Evolutionary conservation across 2,113 vertebrate genomes (phyloP), one percentile per base, ranked within the genome.

Genomic region (Prinia subflava): DNA sequence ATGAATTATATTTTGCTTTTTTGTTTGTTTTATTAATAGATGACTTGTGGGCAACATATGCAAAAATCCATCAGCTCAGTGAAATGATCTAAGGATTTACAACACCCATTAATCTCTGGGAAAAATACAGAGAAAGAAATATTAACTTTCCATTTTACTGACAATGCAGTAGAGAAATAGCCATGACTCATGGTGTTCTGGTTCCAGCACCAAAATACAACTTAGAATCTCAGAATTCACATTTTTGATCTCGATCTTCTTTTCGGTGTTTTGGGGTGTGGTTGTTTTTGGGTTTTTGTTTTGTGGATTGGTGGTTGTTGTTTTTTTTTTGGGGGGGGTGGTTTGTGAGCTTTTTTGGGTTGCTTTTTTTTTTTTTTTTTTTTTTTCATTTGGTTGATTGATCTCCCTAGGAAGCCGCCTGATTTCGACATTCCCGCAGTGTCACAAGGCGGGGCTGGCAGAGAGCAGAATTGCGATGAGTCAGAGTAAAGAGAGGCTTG

Each of bases 51-150:
- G 42, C 19, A 89, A 67, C 56, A 22, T 78, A 63, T 31, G 47
- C 42, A 87, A 84, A 84, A 74, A 67, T 70, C 27, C 33, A 47
- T 70, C 31, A 81, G 22, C 63, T 78, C 39, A 50, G 64, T 50
- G 24, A 83, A 92, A 90, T 88, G 27, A 52, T 56, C 44, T 60
- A 11, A 94, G 56, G 53, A 76, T 90, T 82, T 86, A 82, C 30
- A 85, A 13, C 16, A 55, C 2, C 6, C 19, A 35, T 90, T 67
- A 76, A 83, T 60, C n/a, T 60, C 33, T 71, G 37, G 11, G 24
- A 75, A 88, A 73, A 28, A 52, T 33, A 50, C 12, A 60, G 4
- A 46, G 13, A 42, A 9, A 63, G 25, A 74, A 79, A 59, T 56
- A 35, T 39, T 42, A 49, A 28, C 18, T 52, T 75, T 68, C 21